phyloP scores from a whole-genome alignment of 2,888 invertebrate genomes.

The Rhagophthalmus giganteus region DNA sequence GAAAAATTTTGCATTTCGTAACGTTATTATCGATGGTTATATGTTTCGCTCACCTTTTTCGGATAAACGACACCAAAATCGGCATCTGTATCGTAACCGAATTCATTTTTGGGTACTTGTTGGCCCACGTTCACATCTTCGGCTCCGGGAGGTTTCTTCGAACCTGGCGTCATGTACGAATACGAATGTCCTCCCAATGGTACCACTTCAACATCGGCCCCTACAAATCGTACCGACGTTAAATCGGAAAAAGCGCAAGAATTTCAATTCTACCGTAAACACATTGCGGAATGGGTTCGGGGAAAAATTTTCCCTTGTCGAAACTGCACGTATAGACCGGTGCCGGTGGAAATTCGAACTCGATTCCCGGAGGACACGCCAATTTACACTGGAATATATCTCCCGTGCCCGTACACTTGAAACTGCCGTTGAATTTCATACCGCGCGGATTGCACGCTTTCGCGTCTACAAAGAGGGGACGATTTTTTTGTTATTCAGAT shows the following conservation, averaged over 20 bases:
- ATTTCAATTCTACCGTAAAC: slow-evolving; percentile 57
- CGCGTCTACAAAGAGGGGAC: slow-evolving; percentile 56
- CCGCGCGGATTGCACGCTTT: slow-evolving; percentile 65
- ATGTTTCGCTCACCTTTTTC: too few relatives aligned
- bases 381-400: slow-evolving; percentile 67
- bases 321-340: slow-evolving; percentile 69
- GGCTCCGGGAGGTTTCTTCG: slow-evolving; percentile 1
- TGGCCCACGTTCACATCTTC: too few relatives aligned
- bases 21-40: too few relatives aligned
- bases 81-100: too few relatives aligned
- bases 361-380: slow-evolving; percentile 66
- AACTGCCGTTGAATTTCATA: slow-evolving; percentile 75
- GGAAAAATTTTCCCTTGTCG: slow-evolving; percentile 66
- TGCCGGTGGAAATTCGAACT: slow-evolving; percentile 65
- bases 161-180: slow-evolving; percentile 3
- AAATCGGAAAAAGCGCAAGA: too few relatives aligned
- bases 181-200: slow-evolving; percentile 33
- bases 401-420: slow-evolving; percentile 67
- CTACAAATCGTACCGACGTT: slow-evolving; percentile 30
- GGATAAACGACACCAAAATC: too few relatives aligned
- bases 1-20: too few relatives aligned
- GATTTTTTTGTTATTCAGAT: neutral
- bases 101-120: too few relatives aligned
- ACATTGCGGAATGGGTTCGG: slow-evolving; percentile 74
- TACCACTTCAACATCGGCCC: slow-evolving; percentile 38